phyloP scores from a whole-genome alignment of 2,113 vertebrate genomes.

The Microtus ochrogaster region DNA sequence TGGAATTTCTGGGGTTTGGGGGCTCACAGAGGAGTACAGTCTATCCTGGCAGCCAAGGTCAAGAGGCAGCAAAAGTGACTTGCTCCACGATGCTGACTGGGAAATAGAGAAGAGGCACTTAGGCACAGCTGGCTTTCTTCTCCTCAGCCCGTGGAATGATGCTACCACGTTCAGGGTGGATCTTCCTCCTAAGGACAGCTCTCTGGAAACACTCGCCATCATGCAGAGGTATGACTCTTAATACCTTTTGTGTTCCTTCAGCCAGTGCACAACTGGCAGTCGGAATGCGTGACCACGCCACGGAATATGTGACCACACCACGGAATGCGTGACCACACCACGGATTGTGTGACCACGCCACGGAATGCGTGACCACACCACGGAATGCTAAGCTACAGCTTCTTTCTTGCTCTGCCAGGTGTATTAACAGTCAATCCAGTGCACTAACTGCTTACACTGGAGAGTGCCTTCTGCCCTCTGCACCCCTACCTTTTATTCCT shows the following conservation, averaged over 20 bases:
- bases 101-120: not conserved
- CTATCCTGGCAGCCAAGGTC: no score
- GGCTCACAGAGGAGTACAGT: no score
- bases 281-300: accelerated
- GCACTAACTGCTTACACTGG: constrained; percentile 38
- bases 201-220: not conserved
- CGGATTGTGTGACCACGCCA: accelerated
- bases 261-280: no score
- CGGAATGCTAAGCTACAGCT: not conserved
- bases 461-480: not conserved
- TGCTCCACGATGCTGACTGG: accelerated
- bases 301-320: accelerated
- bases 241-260: not conserved
- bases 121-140: not conserved
- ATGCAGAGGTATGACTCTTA: no score
- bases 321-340: accelerated
- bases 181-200: not conserved
- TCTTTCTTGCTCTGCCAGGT: constrained; percentile 45
- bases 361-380: accelerated
- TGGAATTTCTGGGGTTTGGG: not conserved
- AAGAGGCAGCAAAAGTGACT: not conserved
- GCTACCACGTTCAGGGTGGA: no score
- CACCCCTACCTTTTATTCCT: not conserved
- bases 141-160: not conserved
- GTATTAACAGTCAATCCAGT: constrained; percentile 34